Percentiles rank a stretch among this genome's conserved stretches.
Evolutionary conservation across 1,140 invertebrate genomes (phyloP).

Genomic region (Apis mellifera): DNA sequence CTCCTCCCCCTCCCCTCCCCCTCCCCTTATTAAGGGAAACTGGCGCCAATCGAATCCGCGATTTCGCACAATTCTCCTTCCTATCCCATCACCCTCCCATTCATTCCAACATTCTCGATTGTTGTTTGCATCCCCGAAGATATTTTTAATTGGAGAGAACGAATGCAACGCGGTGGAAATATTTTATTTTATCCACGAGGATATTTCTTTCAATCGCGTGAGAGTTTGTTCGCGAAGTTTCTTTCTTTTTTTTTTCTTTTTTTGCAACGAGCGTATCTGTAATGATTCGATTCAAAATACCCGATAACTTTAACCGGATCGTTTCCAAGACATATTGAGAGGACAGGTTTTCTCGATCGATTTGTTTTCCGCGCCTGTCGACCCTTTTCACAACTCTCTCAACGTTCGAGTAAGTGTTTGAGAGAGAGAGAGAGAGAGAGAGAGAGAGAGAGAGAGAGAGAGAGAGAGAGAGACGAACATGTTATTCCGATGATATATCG

Average conservation of each 20-base stretch:
- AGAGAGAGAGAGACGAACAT: background rate
- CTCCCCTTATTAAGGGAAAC: background rate
- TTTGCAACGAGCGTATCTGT: background rate
- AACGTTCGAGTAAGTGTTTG: background rate
- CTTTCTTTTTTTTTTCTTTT: too few relatives aligned
- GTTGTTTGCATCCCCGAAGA: too few relatives aligned
- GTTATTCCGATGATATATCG: too few relatives aligned
- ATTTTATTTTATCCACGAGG: background rate
- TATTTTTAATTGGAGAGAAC: background rate
- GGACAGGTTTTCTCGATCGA: background rate
- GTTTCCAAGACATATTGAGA: background rate
- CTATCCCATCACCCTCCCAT: background rate
- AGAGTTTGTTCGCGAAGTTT: background rate
- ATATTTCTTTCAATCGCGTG: background rate
- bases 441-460: background rate
- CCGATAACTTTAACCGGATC: background rate
- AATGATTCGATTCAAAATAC: background rate
- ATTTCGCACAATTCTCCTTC: background rate
- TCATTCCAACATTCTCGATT: background rate
- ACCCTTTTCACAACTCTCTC: background rate
- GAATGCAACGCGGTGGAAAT: too few relatives aligned
- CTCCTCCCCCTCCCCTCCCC: background rate
- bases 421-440: background rate
- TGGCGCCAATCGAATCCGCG: background rate
- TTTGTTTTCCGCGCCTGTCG: background rate